These are phyloP conservation scores for Nyctereutes procyonoides DNA, from an alignment of 2,113 vertebrate genomes.

Conservation along the genomic window DNA sequence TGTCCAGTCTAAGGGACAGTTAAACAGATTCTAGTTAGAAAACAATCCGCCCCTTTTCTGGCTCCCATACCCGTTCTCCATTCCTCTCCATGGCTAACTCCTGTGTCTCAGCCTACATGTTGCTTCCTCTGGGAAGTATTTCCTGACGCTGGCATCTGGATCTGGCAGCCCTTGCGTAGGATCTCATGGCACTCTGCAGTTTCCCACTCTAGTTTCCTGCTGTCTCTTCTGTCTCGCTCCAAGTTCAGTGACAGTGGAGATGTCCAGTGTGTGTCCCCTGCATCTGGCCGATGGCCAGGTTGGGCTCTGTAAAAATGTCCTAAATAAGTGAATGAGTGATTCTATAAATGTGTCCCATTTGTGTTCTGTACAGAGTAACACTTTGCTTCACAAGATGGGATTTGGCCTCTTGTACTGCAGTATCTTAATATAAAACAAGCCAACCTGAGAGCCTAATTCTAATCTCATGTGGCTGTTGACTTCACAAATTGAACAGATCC, in stretches of 20 bases:
- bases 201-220: neutral
- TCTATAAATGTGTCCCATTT: neutral
- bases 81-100: rapidly evolving
- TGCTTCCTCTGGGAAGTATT: neutral
- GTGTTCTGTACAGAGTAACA: neutral
- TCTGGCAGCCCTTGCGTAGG: neutral
- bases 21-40: neutral
- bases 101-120: neutral
- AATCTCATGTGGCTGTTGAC: slow-evolving; percentile 22
- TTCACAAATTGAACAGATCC: neutral
- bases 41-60: neutral
- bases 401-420: neutral
- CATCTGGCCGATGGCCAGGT: neutral
- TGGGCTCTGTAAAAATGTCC: neutral
- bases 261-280: neutral
- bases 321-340: neutral
- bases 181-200: neutral
- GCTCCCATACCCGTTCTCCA: neutral
- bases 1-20: neutral
- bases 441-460: neutral
- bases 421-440: neutral
- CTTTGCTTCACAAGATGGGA: neutral
- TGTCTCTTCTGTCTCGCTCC: neutral
- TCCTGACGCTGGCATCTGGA: neutral
- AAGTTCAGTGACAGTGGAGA: neutral